These are phyloP conservation scores for Pectinophora gossypiella DNA, from an alignment of 1,140 invertebrate species.

Conservation along the genomic window DNA sequence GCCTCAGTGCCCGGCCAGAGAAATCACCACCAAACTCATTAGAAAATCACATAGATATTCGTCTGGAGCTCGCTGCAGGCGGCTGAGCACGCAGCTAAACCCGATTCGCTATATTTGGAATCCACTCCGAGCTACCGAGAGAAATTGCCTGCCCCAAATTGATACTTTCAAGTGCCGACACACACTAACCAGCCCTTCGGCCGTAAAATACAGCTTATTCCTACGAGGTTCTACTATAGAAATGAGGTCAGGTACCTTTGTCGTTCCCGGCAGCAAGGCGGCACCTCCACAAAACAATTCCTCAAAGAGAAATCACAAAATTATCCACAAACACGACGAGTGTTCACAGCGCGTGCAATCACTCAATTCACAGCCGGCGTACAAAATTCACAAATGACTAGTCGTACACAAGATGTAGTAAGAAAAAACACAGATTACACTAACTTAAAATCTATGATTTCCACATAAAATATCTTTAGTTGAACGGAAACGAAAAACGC, in stretches of 20 bases:
- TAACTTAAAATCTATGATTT: constrained; percentile 70
- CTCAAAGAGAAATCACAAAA: constrained; percentile 60
- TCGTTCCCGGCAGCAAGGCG: constrained; percentile 33
- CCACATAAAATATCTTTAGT: constrained; percentile 53
- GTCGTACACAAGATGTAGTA: constrained; percentile 57
- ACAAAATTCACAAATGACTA: constrained; percentile 64
- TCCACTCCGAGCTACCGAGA: constrained; percentile 39
- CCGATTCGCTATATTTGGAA: constrained; percentile 60
- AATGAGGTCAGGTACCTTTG: constrained; percentile 39
- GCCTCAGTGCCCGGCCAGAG: constrained; percentile 58
- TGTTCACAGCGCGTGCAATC: constrained; percentile 63
- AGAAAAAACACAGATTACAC: constrained; percentile 71
- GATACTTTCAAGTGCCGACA: constrained; percentile 9
- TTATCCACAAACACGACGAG: constrained; percentile 51
- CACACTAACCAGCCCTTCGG: too few relatives aligned
- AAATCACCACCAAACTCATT: constrained; percentile 51
- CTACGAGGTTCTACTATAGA: too few relatives aligned
- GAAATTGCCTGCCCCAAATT: constrained; percentile 51
- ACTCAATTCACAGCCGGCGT: constrained; percentile 66
- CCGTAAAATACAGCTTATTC: too few relatives aligned
- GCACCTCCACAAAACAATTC: constrained; percentile 43
- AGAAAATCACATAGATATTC: not conserved
- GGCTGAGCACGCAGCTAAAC: constrained; percentile 14
- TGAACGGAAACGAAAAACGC: constrained; percentile 67
- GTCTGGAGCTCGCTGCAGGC: too few relatives aligned